These are phyloP conservation scores for Dermochelys coriacea DNA, from an alignment of 2,797 vertebrate genomes.

Conservation along the genomic window DNA sequence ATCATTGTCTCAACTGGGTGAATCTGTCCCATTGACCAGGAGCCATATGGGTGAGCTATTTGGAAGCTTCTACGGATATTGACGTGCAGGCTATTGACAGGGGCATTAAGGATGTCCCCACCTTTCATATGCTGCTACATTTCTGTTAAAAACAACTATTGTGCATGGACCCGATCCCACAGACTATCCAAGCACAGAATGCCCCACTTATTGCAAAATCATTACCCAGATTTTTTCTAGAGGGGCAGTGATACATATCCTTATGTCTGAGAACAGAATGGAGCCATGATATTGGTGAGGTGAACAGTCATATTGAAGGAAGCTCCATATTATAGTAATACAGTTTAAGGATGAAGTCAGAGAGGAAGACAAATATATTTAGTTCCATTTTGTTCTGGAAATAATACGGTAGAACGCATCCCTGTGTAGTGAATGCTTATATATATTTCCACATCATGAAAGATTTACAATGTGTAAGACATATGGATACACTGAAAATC, in stretches of 20 bases:
- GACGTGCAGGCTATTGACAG: neutral
- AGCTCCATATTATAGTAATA: neutral
- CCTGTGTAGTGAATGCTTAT: neutral
- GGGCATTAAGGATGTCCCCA: neutral
- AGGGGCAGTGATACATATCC: neutral
- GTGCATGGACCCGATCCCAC: neutral
- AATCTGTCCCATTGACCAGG: neutral
- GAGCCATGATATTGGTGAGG: neutral
- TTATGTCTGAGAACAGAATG: neutral
- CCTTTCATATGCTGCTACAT: neutral
- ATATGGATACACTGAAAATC: neutral
- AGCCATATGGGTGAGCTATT: neutral
- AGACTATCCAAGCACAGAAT: neutral
- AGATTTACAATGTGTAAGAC: neutral
- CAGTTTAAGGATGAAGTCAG: rapidly evolving
- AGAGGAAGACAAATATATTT: constrained; percentile 2
- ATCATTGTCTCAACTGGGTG: neutral
- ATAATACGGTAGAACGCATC: neutral
- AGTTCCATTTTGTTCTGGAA: neutral
- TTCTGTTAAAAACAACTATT: neutral
- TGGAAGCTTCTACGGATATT: neutral
- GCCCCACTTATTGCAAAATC: neutral
- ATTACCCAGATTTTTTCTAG: neutral
- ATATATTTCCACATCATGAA: neutral
- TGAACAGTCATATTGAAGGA: neutral